Base-by-base conservation (phyloP, 23 tunicate genomes). In the Clavelina lepadiformis region DNA sequence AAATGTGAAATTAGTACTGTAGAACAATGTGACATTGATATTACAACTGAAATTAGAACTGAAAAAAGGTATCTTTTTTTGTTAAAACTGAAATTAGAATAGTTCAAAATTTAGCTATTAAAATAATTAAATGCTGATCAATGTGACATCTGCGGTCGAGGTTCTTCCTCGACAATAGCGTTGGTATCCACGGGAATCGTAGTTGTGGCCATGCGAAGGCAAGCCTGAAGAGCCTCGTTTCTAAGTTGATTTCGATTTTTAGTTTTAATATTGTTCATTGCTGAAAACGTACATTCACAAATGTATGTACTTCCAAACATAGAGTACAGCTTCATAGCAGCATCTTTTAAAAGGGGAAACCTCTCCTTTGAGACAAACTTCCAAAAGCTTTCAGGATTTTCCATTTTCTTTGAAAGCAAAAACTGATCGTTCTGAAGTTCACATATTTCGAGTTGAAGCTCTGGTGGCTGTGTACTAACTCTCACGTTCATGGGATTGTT, bases 311-410 rank as follows among this genome's bases (percentile, higher is more conserved):
- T 37, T 63, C 69, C 51, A 36, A 63, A 63, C 50, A 63, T 36
- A 50, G 27, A 63, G 51, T 21, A 63, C 51, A 63, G 51, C 69
- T 63, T 63, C 25, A 36, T 35, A 63, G 51, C 69, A 63, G 51
- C 51, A 18, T 63, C 38, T 33, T 63, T 63, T 63, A 63, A 35
- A 63, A 35, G 25, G 15, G 51, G 50, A 63, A 37, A 37, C 69
- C 69, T 63, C 27, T 63, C 51, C 69, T 63, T 58, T 63, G 69
- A 63, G 21, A 63, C 69, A 35, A 63, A 63, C 51, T 35, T 63
- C 69, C 69, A 63, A 63, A 63, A 63, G 50, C 28, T 63, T 63
- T 35, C 69, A 21, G 51, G 51, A 35, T 63, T 63, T 63, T 63
- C 69, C 27, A 26, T 58, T 26, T 63, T 63, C 65, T 59, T 63